Evolutionary conservation across 2,888 invertebrate genomes (phyloP).

Genomic region (Lypha dubia): DNA sequence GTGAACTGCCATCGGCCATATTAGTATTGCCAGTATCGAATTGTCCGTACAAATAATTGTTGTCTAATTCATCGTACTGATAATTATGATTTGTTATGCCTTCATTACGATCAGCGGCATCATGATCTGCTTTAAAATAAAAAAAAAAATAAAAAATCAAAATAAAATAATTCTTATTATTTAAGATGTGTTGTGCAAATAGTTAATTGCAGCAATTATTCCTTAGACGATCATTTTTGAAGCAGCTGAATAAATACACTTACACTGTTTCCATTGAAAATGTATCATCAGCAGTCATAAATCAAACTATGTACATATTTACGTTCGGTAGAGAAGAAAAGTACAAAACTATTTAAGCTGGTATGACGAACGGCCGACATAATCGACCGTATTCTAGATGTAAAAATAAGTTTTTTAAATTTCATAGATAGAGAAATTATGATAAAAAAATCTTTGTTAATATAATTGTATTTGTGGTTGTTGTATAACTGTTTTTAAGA

Average conservation of each 20-base stretch:
- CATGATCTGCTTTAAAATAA: conserved; percentile 47
- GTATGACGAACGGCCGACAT: no score
- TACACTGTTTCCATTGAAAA: conserved; percentile 10
- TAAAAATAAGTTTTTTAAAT: no score
- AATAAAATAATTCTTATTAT: conserved; percentile 1
- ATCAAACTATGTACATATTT: background rate
- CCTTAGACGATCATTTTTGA: background rate
- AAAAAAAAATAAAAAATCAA: conserved; percentile 10
- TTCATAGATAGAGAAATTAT: no score
- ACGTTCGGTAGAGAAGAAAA: no score
- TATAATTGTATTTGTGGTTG: no score
- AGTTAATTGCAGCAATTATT: conserved; percentile 2
- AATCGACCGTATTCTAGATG: no score
- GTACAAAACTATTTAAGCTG: no score
- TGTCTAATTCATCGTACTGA: conserved; percentile 77
- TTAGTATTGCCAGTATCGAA: conserved; percentile 72
- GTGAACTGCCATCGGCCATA: conserved; percentile 73
- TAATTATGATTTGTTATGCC: conserved; percentile 76
- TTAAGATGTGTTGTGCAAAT: background rate
- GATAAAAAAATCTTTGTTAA: no score
- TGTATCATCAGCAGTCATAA: background rate
- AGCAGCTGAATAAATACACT: conserved; percentile 7
- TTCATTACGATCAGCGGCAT: conserved; percentile 62
- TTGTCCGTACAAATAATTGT: conserved; percentile 76
- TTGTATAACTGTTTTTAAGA: no score